Percentiles rank a stretch among this genome's conserved stretches.
Evolutionary conservation across 1,140 invertebrate species (phyloP).

Genomic region (Xylocopa sonorina): DNA sequence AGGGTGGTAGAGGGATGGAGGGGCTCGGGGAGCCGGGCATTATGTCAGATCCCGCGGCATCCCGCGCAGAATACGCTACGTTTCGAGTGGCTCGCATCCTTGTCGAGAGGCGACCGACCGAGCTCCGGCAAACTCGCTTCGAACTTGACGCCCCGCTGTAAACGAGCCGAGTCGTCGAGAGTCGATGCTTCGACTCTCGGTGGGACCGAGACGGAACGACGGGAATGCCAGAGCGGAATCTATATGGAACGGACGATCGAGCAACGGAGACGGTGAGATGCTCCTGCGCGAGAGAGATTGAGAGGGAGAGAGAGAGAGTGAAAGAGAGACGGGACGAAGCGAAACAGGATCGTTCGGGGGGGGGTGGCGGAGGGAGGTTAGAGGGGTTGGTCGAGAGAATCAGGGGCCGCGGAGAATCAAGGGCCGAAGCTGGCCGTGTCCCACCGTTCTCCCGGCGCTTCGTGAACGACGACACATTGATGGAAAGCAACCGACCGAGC

Average conservation of each 20-base stretch:
- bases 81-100: conserved; percentile 73
- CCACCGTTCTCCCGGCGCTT: conserved; percentile 44
- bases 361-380: conserved; percentile 16
- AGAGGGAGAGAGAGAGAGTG: background rate
- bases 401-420: conserved; percentile 62
- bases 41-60: conserved; percentile 64
- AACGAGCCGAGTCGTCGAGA: conserved; percentile 48
- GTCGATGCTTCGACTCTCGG: conserved; percentile 25
- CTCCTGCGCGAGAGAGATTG: too few species aligned
- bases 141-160: conserved; percentile 60
- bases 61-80: conserved; percentile 47
- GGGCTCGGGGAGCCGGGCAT: conserved; percentile 50
- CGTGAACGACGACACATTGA: conserved; percentile 66
- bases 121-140: conserved; percentile 64
- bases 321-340: background rate
- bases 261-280: background rate
- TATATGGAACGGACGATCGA: background rate
- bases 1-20: too few species aligned
- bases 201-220: conserved; percentile 26
- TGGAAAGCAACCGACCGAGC: conserved; percentile 68
- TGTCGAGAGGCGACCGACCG: conserved; percentile 68
- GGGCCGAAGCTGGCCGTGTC: conserved; percentile 53
- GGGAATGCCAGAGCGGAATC: background rate
- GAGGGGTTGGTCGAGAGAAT: conserved; percentile 54
- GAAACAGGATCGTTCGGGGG: conserved; percentile 14